Evolutionary conservation across 2,888 invertebrate genomes (phyloP), one percentile per base, ranked within the genome.

Genomic region (Nasonia oneida): DNA sequence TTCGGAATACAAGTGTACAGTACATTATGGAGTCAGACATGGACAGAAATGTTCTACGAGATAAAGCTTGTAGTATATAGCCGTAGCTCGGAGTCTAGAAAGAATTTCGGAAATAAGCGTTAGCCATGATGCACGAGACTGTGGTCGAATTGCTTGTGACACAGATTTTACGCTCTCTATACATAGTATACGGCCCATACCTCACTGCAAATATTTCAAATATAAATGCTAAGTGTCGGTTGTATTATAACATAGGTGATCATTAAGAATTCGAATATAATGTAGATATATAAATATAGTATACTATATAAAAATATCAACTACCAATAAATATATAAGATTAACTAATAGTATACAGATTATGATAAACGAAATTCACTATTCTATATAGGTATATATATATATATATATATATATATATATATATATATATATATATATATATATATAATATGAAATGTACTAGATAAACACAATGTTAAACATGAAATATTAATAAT

Each of bases 401-500:
- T 6, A 29, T 29, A 29, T 29, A 29, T 29, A 29, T 29, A 29
- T 29, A 29, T 14, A 53, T 53, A 18, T 53, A 53, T 18, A 53
- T 37, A 37, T 37, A 37, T 37, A 37, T 37, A 37, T 37, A 37
- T 4, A 42, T 12, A 23, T 23, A 37, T 37, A 37, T 37, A 37
- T 4, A 42, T 12, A 23, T 23, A 47, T 12, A 12, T 47, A 61
- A 71, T 86, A 67, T 61, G 42, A 74, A 82, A 79, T 39, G 47
- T 79, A 37, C 64, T 81, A 83, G 57, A 61, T 83, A 83, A 61
- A 83, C 73, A 86, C 75, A 80, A 76, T 80, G 76, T 76, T 33
- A 53, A 83, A 80, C 76, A 83, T 71, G 33, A 79, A 18, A 47
- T 83, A 79, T 74, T 67, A 70, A 77, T 83, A 73, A 50, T 81